These are phyloP conservation scores for Tortricodes alternella DNA, from an alignment of 2,888 invertebrate genomes.

Conservation along the genomic window DNA sequence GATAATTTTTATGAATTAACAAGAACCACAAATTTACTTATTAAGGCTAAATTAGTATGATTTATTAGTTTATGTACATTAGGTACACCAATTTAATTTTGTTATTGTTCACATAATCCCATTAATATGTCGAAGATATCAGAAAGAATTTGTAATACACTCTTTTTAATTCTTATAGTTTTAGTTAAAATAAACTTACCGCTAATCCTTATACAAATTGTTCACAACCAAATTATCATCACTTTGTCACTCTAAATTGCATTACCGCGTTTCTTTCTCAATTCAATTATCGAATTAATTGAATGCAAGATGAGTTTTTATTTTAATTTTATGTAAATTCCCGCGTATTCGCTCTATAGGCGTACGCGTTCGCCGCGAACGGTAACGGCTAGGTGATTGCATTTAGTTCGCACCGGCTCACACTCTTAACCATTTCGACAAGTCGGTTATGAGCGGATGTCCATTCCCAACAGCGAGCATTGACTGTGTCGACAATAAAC, in stretches of 20 bases:
- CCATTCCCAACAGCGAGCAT: conserved; percentile 45
- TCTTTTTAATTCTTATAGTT: not conserved
- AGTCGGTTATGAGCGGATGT: conserved; percentile 61
- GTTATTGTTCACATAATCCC: too few species aligned
- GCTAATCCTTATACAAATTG: conserved; percentile 28
- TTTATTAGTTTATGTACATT: too few species aligned
- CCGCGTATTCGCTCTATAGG: conserved; percentile 44
- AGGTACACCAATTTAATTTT: too few species aligned
- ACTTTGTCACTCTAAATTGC: conserved; percentile 21
- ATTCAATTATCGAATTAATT: not conserved
- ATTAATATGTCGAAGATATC: too few species aligned
- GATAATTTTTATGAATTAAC: too few species aligned
- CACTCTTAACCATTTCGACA: conserved; percentile 72
- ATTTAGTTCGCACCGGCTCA: conserved; percentile 60
- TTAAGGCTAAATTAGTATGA: too few species aligned
- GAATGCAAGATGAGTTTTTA: conserved; percentile 30
- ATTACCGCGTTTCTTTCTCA: not conserved
- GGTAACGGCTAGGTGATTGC: conserved; percentile 68
- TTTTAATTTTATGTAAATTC: conserved; percentile 47
- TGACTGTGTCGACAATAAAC: conserved; percentile 34
- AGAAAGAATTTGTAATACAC: too few species aligned
- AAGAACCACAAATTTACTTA: too few species aligned
- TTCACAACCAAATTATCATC: conserved; percentile 31
- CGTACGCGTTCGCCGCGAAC: conserved; percentile 65
- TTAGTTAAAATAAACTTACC: conserved; percentile 19